Base-by-base conservation (phyloP, 2,797 vertebrate species). In the Characodon lateralis region DNA sequence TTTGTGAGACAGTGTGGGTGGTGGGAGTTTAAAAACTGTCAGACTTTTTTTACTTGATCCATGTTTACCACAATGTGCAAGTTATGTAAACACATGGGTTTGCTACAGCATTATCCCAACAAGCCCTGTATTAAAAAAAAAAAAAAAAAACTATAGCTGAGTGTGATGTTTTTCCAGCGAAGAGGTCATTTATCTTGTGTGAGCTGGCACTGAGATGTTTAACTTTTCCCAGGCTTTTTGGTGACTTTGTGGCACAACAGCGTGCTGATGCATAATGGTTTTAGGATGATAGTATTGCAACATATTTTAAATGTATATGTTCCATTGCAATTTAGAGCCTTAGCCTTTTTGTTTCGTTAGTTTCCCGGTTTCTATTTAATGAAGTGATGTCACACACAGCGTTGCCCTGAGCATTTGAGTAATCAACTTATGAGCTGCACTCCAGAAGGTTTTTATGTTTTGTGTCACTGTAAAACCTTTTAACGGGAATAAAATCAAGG, bases 21-120 rank as follows among this genome's bases (percentile, higher is more conserved):
- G 79, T 86, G 88, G 89, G 85, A 90, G 86, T 88, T 88, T 88
- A 77, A 80, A 87, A 89, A 83, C 87, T 91, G 89, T 88, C 89
- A 88, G 91, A 87, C 85, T 78, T 82, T 90, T 83, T 83, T 85
- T 82, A 26, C 43, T 50, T 13, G 89, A 92, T 90, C 90, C 71
- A 72, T 92, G 88, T 94, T 94, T 93, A 92, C 91, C 89, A 74
- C 93, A 92, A 83, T 81, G 83, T 48, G 87, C 76, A 85, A 89
- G 80, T 79, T 92, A 85, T 93, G 87, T 93, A 93, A 95, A 95
- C 91, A 93, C 81, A 74, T 0, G 68, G 85, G 85, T 89, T 85
- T 78, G 78, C 86, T 88, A 87, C 89, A 87, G 81, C 83, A 85
- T 90, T 88, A 90, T 88, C 88, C 76, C 83, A 85, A 81, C 84